Evolutionary conservation across 1,140 invertebrate genomes (phyloP), one percentile per base, ranked within the genome.

Genomic region (Bombus breviceps): DNA sequence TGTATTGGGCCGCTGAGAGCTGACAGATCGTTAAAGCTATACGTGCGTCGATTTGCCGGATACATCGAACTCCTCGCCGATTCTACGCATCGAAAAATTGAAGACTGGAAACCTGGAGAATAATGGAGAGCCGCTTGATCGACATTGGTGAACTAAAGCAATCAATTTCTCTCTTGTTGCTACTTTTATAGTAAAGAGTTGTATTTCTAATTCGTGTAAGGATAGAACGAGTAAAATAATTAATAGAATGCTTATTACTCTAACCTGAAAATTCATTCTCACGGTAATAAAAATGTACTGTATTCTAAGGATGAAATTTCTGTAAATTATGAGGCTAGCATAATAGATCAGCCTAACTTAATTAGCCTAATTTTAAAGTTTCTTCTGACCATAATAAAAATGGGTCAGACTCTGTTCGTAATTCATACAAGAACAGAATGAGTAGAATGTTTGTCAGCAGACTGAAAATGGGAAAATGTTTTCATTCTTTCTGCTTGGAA

Each of bases 401-500:
- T n/a, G 39, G 25, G n/a, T 72, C 10, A 66, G 18, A 32, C n/a
- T 66, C n/a, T 32, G 32, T 15, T 6, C 10, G 2, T 43, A 8
- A 22, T 32, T 32, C 12, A 3, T 25, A 34, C 32, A 18, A 34
- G 2, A 0, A 37, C 28, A 6, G 37, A n/a, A 41, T 41, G 9
- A 3, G 15, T 25, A 10, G 28, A 64, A 37, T 8, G 6, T 6
- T 15, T 10, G 10, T 47, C 4, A 68, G 22, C 18, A 15, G 41
- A 8, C 10, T 0, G 77, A 74, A 86, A 88, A 68, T 25, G 28
- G 69, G 37, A 34, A 34, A 66, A 13, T 32, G 32, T 59, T 72
- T 62, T 28, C 43, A 41, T 62, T 72, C 28, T 72, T 57, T 34
- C 28, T 28, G 28, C 13, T 39, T 32, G 28, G 32, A 25, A 39